Evolutionary conservation across 2,797 vertebrate species (phyloP), one percentile per base, ranked within the genome.

Genomic region (Pseudomugil tenellus): DNA sequence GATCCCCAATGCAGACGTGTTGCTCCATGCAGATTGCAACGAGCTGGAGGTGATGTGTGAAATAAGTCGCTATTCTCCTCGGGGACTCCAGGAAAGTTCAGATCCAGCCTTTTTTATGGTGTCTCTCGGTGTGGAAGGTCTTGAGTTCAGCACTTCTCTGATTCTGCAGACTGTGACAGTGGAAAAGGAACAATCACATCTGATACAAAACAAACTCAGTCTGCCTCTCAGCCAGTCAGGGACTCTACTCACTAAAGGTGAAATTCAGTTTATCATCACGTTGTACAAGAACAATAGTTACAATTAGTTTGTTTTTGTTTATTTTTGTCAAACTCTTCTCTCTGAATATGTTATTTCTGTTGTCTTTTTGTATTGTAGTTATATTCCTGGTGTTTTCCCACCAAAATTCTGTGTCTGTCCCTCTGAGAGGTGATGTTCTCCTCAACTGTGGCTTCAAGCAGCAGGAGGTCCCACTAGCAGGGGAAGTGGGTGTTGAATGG

Each of bases 1-100:
- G 77, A 92, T 95, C 55, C 94, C 94, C 6, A 87, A 94, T 0
- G 81, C 86, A 0, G 89, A 94, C 0, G 77, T 89, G 65, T 61
- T 97, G 81, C 94, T 97, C 66, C 95, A 95, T 0, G 91, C 93
- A 0, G 94, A 96, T 72, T 96, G 95, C 81, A 92, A 92, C 0
- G 94, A 93, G 6, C 89, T 91, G 86, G 92, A 94, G 65, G 91
- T 96, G 79, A 84, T 72, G 72, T 96, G 96, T 21, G 95, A 97
- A 77, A 88, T 96, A 53, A 94, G 92, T 68, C 87, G 2, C 4
- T 94, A 88, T 63, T 74, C 74, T 64, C 87, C 89, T 35, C 70
- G 2, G 49, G 92, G 87, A 32, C 39, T 82, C 3, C 78, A 87
- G 29, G 73, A 83, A 6, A 71, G 8, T 0, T 78, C 75, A 9